Evolutionary conservation across 2,888 invertebrate species (phyloP).

Genomic region (Panzeria rudis): DNA sequence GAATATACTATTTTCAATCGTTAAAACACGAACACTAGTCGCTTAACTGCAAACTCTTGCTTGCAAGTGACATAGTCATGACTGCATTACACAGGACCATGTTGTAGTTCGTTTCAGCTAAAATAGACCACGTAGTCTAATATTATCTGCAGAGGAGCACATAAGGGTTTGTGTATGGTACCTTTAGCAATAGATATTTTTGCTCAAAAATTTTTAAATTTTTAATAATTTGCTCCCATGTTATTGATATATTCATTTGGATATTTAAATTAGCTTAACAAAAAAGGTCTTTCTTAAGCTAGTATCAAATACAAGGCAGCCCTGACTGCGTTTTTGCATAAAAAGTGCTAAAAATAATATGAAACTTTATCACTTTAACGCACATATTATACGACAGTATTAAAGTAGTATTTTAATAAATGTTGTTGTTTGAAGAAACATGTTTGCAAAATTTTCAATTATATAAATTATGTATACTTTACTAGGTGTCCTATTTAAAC

Average conservation of each 20-base stretch:
- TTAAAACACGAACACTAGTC: no score
- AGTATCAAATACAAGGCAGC: background rate
- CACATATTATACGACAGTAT: conserved; percentile 35
- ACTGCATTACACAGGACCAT: no score
- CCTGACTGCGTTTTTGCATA: background rate
- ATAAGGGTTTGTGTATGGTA: no score
- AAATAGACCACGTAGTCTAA: no score
- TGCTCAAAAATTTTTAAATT: background rate
- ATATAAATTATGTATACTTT: conserved; percentile 37
- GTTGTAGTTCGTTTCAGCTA: no score
- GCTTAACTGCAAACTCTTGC: no score
- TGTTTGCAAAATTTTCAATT: conserved; percentile 4
- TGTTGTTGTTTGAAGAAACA: conserved; percentile 51
- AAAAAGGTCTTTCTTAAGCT: no score
- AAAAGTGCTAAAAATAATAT: background rate
- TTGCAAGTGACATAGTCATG: no score
- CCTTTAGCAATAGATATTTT: no score
- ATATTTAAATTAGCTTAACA: background rate
- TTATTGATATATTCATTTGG: no score
- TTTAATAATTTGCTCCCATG: background rate
- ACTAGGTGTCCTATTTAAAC: conserved; percentile 69
- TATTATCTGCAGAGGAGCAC: no score
- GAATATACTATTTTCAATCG: no score
- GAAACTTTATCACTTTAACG: conserved; percentile 8
- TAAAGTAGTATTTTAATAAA: conserved; percentile 50